phyloP scores from a whole-genome alignment of 2,113 vertebrate species.

The Cyprinodon variegatus region DNA sequence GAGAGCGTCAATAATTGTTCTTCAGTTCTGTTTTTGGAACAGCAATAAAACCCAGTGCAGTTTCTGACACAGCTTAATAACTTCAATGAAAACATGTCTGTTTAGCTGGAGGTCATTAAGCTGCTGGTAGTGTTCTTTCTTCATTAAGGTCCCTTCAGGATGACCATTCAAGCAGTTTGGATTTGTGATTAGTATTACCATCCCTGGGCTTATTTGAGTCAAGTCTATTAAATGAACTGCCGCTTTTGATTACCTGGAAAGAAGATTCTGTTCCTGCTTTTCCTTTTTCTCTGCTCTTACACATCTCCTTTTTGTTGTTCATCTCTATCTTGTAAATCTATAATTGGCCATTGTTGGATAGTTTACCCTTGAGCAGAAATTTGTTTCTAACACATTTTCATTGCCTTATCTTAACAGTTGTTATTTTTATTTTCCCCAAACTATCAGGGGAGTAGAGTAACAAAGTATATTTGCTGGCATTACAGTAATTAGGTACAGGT shows the following conservation, averaged over 20 bases:
- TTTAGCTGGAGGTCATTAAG: background rate
- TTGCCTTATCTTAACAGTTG: too few species aligned
- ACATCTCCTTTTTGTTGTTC: background rate
- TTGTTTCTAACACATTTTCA: too few species aligned
- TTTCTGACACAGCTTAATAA: too few species aligned
- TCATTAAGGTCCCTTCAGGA: background rate
- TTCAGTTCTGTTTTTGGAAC: too few species aligned
- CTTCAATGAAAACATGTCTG: background rate
- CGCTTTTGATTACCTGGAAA: constrained; percentile 28
- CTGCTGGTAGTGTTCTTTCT: background rate
- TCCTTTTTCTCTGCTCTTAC: background rate
- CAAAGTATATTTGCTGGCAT: too few species aligned
- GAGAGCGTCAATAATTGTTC: too few species aligned
- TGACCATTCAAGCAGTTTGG: background rate
- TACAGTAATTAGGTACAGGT: too few species aligned
- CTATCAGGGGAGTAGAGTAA: too few species aligned
- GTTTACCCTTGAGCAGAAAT: too few species aligned
- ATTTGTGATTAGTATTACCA: background rate
- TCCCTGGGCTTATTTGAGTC: background rate
- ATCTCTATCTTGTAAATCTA: background rate
- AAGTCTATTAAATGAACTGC: constrained; percentile 29
- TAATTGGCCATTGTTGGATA: too few species aligned
- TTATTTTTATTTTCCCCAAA: too few species aligned
- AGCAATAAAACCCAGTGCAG: too few species aligned
- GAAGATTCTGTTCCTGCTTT: background rate